Conservation (phyloP, 2,113 vertebrate genomes). For the Propithecus coquereli region DNA sequence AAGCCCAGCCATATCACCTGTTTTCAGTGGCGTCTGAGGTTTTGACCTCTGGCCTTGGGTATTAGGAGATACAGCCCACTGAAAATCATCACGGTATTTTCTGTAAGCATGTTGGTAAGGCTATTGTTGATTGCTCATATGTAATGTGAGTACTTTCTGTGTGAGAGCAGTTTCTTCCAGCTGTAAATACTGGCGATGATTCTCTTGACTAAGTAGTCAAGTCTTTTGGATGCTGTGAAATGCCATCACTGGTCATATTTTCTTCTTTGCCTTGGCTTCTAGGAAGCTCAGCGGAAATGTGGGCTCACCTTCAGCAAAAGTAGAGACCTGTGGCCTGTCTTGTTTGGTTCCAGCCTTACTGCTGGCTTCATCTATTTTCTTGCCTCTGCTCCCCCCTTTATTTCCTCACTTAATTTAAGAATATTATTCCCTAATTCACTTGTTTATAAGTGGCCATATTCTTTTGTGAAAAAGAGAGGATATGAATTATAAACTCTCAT, state of each 20-base stretch:
- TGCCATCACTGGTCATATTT: neutral
- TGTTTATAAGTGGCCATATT: neutral
- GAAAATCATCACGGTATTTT: neutral
- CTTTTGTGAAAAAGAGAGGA: neutral
- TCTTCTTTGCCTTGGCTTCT: neutral
- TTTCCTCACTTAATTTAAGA: neutral
- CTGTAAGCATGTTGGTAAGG: neutral
- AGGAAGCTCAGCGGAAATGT: neutral
- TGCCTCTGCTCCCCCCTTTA: neutral
- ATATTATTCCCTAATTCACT: neutral
- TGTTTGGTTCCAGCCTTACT: neutral
- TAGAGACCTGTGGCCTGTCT: neutral
- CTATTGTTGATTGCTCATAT: neutral
- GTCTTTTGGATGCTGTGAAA: neutral
- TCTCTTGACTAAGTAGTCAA: neutral
- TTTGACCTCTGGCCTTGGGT: neutral
- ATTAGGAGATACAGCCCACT: neutral
- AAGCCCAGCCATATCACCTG: fast-evolving
- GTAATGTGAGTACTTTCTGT: neutral
- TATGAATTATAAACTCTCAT: neutral
- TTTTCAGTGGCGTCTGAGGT: neutral
- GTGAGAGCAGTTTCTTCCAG: neutral
- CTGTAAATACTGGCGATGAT: neutral
- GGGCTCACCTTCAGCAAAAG: neutral
- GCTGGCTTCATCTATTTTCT: neutral